A percentile compares a stretch with the other conserved stretches of the same genome.
These are phyloP conservation scores for Pandemis heparana DNA, from an alignment of 2,888 invertebrate genomes.

Conservation along the genomic window DNA sequence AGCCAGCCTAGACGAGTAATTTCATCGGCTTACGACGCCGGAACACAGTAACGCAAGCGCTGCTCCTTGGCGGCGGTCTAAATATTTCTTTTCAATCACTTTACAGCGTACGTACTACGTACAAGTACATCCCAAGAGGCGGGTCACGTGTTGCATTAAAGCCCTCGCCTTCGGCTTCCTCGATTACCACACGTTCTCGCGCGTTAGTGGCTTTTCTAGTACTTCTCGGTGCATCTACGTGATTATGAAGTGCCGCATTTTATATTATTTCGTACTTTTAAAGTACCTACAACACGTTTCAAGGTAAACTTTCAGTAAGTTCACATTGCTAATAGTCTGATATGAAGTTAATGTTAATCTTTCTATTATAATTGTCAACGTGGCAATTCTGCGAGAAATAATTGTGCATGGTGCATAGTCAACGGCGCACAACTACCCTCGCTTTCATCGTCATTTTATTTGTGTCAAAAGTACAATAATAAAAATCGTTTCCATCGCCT, in stretches of 20 bases:
- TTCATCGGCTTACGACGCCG: too few relatives aligned
- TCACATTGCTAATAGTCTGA: not conserved
- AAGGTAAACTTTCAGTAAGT: not conserved
- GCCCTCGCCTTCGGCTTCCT: slow-evolving; percentile 53
- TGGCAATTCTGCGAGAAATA: too few relatives aligned
- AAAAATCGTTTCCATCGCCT: too few relatives aligned
- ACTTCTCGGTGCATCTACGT: slow-evolving; percentile 48
- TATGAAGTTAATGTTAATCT: too few relatives aligned
- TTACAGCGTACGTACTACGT: slow-evolving; percentile 3
- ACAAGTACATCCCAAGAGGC: slow-evolving; percentile 12
- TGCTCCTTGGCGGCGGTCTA: not conserved
- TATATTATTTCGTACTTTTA: slow-evolving; percentile 13
- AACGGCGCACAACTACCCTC: too few relatives aligned
- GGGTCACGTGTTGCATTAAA: slow-evolving; percentile 55
- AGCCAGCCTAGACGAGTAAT: too few relatives aligned
- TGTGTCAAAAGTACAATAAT: too few relatives aligned
- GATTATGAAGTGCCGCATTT: slow-evolving; percentile 35
- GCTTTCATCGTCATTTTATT: too few relatives aligned
- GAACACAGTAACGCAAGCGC: too few relatives aligned
- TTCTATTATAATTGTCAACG: too few relatives aligned
- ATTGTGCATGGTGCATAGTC: too few relatives aligned
- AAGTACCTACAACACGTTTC: not conserved
- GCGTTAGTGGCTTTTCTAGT: slow-evolving; percentile 61
- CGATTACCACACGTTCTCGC: slow-evolving; percentile 62
- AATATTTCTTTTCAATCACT: slow-evolving; percentile 19